Percentiles rank a stretch among this genome's conserved stretches.
phyloP scores from a whole-genome alignment of 2,888 invertebrate species.

The Nomada flava region DNA sequence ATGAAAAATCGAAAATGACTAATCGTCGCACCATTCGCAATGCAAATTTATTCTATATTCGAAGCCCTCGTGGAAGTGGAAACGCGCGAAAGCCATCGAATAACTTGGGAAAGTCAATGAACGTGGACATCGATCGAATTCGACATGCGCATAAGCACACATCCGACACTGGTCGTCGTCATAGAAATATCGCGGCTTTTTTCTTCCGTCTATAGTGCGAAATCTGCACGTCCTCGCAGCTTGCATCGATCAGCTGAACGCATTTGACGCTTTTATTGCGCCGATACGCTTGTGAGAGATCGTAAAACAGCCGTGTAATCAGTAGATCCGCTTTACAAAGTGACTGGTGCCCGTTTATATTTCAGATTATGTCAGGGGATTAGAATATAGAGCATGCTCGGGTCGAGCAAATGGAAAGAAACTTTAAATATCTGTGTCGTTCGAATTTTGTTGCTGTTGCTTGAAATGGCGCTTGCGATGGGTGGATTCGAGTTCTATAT shows the following conservation, averaged over 20 bases:
- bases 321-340: constrained; percentile 23
- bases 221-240: background rate
- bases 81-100: constrained; percentile 30
- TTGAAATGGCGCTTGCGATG: background rate
- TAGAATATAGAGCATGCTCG: constrained; percentile 1
- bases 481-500: too few species aligned
- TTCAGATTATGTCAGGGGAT: constrained; percentile 20
- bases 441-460: background rate
- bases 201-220: constrained; percentile 1
- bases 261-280: constrained; percentile 27
- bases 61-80: background rate
- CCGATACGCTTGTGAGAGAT: background rate
- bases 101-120: constrained; percentile 46
- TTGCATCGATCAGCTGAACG: constrained; percentile 43
- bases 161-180: constrained; percentile 23
- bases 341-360: constrained; percentile 4
- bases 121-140: constrained; percentile 61
- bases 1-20: too few species aligned
- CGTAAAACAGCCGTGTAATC: constrained; percentile 27
- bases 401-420: background rate
- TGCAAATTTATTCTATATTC: background rate
- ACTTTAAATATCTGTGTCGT: background rate
- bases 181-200: constrained; percentile 41
- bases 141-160: constrained; percentile 62
- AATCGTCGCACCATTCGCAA: too few species aligned